phyloP scores from a whole-genome alignment of 2,113 vertebrate genomes.

The Mungos mungo region DNA sequence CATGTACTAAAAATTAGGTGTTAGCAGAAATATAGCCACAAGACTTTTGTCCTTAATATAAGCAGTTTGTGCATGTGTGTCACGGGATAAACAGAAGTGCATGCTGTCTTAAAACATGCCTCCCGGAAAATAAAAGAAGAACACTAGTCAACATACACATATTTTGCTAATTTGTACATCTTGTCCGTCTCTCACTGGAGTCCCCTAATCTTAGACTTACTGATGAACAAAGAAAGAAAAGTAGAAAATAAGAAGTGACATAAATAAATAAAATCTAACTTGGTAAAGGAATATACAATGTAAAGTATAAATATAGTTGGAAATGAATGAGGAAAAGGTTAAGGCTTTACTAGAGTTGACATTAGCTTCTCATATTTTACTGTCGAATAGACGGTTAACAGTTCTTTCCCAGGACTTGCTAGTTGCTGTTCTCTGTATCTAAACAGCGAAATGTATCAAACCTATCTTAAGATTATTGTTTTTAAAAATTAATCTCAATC shows the following conservation, averaged over 20 bases:
- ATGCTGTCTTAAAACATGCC: background rate
- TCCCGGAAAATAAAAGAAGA: background rate
- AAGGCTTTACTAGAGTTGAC: background rate
- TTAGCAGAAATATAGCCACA: background rate
- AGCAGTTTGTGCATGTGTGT: background rate
- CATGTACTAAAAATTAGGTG: background rate
- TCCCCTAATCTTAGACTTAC: background rate
- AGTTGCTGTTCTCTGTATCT: background rate
- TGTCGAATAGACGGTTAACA: background rate
- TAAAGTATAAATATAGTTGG: background rate
- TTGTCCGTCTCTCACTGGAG: background rate
- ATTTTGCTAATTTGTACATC: background rate
- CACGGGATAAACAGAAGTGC: background rate
- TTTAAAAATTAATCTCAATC: background rate
- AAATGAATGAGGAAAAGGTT: background rate
- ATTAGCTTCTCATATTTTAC: background rate
- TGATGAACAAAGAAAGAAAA: background rate
- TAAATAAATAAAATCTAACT: background rate
- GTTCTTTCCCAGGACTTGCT: background rate
- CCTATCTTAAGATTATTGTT: background rate
- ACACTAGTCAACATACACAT: too few relatives aligned
- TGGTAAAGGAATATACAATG: background rate
- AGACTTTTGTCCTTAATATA: background rate
- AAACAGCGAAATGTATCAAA: background rate
- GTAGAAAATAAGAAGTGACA: background rate